Base-by-base conservation (phyloP, 2,888 invertebrate species). In the Cephus rjabovi region DNA sequence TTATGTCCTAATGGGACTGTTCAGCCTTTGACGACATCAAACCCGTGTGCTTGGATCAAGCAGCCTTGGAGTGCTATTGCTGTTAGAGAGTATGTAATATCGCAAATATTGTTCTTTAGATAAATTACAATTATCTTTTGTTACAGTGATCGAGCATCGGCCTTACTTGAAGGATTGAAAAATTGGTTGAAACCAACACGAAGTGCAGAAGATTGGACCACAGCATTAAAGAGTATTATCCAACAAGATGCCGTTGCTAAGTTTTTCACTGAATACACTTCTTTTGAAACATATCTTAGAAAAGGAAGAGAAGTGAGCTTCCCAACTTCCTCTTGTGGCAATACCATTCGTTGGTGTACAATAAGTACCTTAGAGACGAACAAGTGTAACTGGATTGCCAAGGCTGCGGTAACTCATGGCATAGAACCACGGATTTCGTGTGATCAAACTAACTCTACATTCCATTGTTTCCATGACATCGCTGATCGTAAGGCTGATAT, bases 41-140 rank as follows among this genome's bases (percentile, higher is more conserved):
- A 81, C 0, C 94, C 94, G 0, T 95, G 95, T 86, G 90, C 93
- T 31, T 94, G 95, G 93, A 92, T 94, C 3, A 92, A 91, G 71
- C 95, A 95, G 85, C 94, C 95, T 0, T 95, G 95, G 94, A 90
- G 92, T 11, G 92, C 93, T 0, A 90, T 95, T 1, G 92, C 95
- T 0, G 91, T 94, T 9, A 91, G 92, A 82, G 92, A 91, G 95
- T 95, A 89, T 84, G 88, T 82, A 76, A 71, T 33, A 73, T 56
- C 15, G 23, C 6, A 23, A 56, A 56, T 40, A 15, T 40, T 40
- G 15, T 69, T 73, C 33, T 75, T 75, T 79, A 80, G 9, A 77
- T 76, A 71, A 11, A 30, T 71, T 23, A 71, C 6, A 31, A 4
- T 71, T 11, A 71, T 71, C 12, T 33, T 31, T 71, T 71, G n/a